phyloP scores from a whole-genome alignment of 2,113 vertebrate genomes.

The Corythoichthys haematopterus region DNA sequence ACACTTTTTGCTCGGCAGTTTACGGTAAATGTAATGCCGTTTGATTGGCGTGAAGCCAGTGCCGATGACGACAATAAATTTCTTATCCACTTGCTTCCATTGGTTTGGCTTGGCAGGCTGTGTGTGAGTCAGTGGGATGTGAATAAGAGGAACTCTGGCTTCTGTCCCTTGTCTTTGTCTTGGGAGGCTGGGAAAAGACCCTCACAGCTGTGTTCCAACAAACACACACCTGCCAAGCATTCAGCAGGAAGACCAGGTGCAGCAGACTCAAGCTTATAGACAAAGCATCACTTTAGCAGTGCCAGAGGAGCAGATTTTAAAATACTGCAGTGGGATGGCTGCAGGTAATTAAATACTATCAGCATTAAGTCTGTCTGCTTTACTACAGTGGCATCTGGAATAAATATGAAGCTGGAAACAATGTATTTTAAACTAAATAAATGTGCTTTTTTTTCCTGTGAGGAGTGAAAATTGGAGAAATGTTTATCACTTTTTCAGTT shows the following conservation, averaged over 20 bases:
- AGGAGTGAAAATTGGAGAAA: no score
- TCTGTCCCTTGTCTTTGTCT: slow-evolving; percentile 22
- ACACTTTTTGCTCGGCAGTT: neutral
- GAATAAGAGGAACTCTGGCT: slow-evolving; percentile 23
- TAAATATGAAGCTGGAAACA: slow-evolving; percentile 17
- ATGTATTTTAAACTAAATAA: neutral
- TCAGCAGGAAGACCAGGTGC: slow-evolving; percentile 39
- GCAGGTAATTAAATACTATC: slow-evolving; percentile 46
- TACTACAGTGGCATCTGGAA: slow-evolving; percentile 9
- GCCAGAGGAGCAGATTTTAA: slow-evolving; percentile 35
- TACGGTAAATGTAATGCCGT: slow-evolving; percentile 22
- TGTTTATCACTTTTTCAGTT: no score
- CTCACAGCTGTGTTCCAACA: slow-evolving; percentile 41
- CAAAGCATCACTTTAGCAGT: slow-evolving; percentile 33
- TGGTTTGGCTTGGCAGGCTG: slow-evolving; percentile 11
- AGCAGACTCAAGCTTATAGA: slow-evolving; percentile 41
- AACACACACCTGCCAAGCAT: slow-evolving; percentile 38
- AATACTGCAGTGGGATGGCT: slow-evolving; percentile 26
- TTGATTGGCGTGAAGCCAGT: slow-evolving; percentile 10
- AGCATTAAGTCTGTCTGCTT: slow-evolving; percentile 13
- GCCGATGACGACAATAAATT: slow-evolving; percentile 25
- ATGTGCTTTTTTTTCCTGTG: no score
- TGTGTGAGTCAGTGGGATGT: slow-evolving; percentile 4
- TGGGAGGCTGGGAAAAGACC: slow-evolving; percentile 45
- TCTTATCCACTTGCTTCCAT: slow-evolving; percentile 22